Evolutionary conservation across 2,888 invertebrate species (phyloP).

Genomic region (Phengaris alcon): DNA sequence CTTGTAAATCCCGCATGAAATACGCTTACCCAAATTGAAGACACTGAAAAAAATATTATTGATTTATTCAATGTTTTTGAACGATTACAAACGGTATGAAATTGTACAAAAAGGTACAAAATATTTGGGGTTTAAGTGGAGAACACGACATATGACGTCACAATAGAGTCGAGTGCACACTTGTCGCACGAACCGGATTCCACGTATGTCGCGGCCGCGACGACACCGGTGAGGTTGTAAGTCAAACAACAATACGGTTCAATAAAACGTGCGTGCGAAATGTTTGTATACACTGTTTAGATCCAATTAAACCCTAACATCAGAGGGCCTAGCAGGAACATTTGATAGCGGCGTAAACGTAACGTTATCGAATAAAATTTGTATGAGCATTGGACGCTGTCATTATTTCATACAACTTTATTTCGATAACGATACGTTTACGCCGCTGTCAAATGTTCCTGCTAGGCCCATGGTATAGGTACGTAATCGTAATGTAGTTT

Average conservation of each 20-base stretch:
- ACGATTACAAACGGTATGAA: too few species aligned
- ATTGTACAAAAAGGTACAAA: not conserved
- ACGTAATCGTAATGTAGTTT: too few species aligned
- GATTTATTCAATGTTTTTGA: too few species aligned
- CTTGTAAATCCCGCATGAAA: too few species aligned
- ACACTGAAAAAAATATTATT: too few species aligned
- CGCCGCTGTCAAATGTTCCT: too few species aligned
- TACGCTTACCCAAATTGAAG: too few species aligned
- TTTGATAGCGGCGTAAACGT: not conserved
- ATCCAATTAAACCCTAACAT: not conserved
- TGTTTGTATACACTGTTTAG: not conserved
- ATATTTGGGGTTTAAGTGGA: not conserved
- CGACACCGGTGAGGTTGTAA: not conserved
- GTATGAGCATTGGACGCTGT: too few species aligned
- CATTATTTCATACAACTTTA: too few species aligned
- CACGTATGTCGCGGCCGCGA: not conserved
- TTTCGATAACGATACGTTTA: too few species aligned
- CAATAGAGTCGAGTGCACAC: not conserved
- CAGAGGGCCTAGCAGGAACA: too few species aligned
- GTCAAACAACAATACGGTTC: not conserved
- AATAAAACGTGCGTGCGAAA: not conserved
- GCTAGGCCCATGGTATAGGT: too few species aligned
- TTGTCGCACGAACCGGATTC: not conserved
- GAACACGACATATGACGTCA: not conserved
- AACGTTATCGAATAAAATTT: not conserved